Conservation (phyloP, 1,140 invertebrate genomes). For the Idris sp. region DNA sequence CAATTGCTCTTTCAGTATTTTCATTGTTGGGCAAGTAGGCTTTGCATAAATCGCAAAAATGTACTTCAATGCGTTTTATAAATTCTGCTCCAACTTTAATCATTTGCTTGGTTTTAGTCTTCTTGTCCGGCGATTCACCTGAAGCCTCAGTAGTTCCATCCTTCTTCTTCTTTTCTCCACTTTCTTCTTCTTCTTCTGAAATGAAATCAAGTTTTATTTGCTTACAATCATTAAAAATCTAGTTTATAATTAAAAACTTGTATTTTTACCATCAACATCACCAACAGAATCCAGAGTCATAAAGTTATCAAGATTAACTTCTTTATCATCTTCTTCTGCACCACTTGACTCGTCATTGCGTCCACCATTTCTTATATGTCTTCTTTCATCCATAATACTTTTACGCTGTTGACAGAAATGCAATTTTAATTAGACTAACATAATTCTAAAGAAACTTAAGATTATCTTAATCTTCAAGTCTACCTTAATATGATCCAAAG, state of each 20-base stretch:
- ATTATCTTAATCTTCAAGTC: too few species aligned
- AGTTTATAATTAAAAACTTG: too few species aligned
- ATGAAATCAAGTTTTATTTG: too few species aligned
- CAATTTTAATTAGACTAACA: background rate
- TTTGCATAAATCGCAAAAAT: conserved; percentile 85
- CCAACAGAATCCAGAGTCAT: conserved; percentile 90
- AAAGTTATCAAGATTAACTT: conserved; percentile 89
- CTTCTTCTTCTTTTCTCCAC: conserved; percentile 80
- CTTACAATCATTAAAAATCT: too few species aligned
- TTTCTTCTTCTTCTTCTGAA: conserved; percentile 82
- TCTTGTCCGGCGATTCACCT: conserved; percentile 72
- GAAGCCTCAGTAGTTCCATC: conserved; percentile 69
- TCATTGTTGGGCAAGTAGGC: conserved; percentile 83
- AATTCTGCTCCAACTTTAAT: conserved; percentile 87
- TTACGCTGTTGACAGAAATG: conserved; percentile 67
- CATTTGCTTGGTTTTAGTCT: conserved; percentile 81
- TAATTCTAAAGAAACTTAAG: too few species aligned
- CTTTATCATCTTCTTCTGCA: conserved; percentile 82
- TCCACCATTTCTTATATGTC: conserved; percentile 68
- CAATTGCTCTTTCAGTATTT: conserved; percentile 81
- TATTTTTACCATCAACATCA: conserved; percentile 89
- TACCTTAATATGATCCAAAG: conserved; percentile 88
- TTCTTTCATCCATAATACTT: conserved; percentile 70
- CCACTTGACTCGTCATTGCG: conserved; percentile 79
- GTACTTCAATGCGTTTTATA: conserved; percentile 85